These are phyloP conservation scores for Thaumatotibia leucotreta DNA, from an alignment of 1,140 invertebrate species.

Conservation along the genomic window DNA sequence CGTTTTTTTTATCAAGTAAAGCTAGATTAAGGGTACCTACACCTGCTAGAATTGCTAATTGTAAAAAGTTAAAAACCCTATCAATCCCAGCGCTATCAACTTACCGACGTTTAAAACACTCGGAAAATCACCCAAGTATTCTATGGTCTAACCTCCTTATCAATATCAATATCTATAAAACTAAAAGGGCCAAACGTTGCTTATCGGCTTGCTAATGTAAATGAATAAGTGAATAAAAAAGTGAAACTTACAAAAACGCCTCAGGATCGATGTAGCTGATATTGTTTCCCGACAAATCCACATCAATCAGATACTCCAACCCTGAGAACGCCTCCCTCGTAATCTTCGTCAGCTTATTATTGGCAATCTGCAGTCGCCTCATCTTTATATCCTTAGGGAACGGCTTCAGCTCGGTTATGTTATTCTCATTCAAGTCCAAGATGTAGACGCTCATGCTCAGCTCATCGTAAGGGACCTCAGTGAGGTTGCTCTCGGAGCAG, in stretches of 20 bases:
- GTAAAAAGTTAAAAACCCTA: too few relatives aligned
- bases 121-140: too few relatives aligned
- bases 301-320: constrained; percentile 81
- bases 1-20: too few relatives aligned
- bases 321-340: constrained; percentile 79
- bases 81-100: too few relatives aligned
- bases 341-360: constrained; percentile 80
- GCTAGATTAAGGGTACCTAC: too few relatives aligned
- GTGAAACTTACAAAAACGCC: constrained; percentile 80
- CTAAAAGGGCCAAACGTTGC: too few relatives aligned
- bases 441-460: constrained; percentile 83
- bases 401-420: constrained; percentile 77
- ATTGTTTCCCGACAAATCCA: constrained; percentile 82
- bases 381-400: constrained; percentile 83
- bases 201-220: not conserved
- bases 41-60: too few relatives aligned
- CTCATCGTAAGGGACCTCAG: constrained; percentile 81
- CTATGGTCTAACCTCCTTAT: too few relatives aligned
- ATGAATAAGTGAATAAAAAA: not conserved
- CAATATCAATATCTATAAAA: too few relatives aligned
- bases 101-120: too few relatives aligned
- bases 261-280: constrained; percentile 81
- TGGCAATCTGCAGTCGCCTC: constrained; percentile 82
- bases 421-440: constrained; percentile 84
- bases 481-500: constrained; percentile 86